These are phyloP conservation scores for Psilopogon haemacephalus DNA, from an alignment of 2,113 vertebrate species.

Conservation along the genomic window DNA sequence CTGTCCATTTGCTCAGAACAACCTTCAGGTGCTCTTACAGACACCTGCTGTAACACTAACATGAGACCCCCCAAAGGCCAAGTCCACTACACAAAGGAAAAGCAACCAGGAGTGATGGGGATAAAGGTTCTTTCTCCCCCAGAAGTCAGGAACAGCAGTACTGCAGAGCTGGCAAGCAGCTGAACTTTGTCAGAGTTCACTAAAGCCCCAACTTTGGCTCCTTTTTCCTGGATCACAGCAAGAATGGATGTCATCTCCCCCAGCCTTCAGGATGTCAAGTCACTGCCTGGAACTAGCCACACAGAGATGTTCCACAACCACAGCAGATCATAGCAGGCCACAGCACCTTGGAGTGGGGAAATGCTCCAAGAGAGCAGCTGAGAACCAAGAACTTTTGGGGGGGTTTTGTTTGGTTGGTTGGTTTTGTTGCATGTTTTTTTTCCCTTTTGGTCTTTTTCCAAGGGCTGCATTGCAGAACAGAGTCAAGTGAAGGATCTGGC, in stretches of 20 bases:
- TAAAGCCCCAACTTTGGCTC: background rate
- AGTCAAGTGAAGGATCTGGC: background rate
- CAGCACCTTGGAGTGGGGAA: background rate
- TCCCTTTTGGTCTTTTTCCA: background rate
- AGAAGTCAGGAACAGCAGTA: background rate
- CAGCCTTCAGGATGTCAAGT: background rate
- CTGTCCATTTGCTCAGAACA: background rate
- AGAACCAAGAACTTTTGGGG: background rate
- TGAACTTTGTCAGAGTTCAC: background rate
- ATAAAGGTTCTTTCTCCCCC: background rate
- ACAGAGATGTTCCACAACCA: background rate
- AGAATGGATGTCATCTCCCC: background rate
- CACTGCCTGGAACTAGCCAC: background rate
- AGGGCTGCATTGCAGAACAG: background rate
- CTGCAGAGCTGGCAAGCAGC: background rate
- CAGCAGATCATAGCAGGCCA: background rate
- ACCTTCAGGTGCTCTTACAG: background rate
- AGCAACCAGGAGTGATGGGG: background rate
- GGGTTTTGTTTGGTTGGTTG: too few relatives aligned
- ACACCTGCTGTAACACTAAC: background rate
- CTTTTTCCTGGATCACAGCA: background rate
- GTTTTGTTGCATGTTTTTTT: too few relatives aligned
- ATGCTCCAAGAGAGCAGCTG: conserved; percentile 4
- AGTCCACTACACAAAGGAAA: background rate
- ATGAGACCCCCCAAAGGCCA: background rate